Percentiles rank a stretch among this genome's conserved stretches.
phyloP scores from a whole-genome alignment of 2,888 invertebrate species.

The Leptinotarsa rubiginosa region DNA sequence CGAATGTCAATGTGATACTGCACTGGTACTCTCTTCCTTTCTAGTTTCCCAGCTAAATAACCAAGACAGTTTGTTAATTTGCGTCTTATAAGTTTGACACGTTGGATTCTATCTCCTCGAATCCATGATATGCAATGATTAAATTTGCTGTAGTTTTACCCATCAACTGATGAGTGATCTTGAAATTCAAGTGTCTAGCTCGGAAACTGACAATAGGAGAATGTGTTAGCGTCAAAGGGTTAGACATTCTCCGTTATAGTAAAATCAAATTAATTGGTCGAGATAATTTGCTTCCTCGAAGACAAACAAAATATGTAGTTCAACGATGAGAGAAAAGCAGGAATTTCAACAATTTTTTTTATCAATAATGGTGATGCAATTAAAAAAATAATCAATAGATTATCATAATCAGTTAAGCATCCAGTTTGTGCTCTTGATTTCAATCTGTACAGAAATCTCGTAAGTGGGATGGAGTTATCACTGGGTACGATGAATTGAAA shows the following conservation, averaged over 20 bases:
- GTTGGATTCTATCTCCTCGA: slow-evolving; percentile 45
- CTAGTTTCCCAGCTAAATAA: slow-evolving; percentile 40
- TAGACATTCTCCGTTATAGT: neutral
- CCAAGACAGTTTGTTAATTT: slow-evolving; percentile 48
- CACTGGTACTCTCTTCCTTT: slow-evolving; percentile 28
- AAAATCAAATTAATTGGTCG: neutral
- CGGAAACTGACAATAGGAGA: slow-evolving; percentile 23
- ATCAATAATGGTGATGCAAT: too few relatives aligned
- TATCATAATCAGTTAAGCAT: too few relatives aligned
- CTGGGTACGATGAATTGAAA: too few relatives aligned
- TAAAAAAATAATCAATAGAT: too few relatives aligned
- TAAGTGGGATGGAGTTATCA: too few relatives aligned
- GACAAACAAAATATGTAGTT: too few relatives aligned
- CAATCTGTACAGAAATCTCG: too few relatives aligned
- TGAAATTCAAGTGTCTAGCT: slow-evolving; percentile 17
- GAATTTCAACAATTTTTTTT: too few relatives aligned
- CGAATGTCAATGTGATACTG: slow-evolving; percentile 21
- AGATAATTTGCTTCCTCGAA: neutral
- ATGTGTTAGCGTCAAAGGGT: slow-evolving; percentile 16
- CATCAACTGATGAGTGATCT: slow-evolving; percentile 33
- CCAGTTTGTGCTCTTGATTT: too few relatives aligned
- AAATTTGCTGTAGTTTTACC: slow-evolving; percentile 45
- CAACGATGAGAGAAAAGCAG: too few relatives aligned
- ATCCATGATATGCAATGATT: slow-evolving; percentile 46
- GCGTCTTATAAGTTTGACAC: slow-evolving; percentile 48